Conservation (phyloP, 2,888 invertebrate genomes). For the Phania funesta region DNA sequence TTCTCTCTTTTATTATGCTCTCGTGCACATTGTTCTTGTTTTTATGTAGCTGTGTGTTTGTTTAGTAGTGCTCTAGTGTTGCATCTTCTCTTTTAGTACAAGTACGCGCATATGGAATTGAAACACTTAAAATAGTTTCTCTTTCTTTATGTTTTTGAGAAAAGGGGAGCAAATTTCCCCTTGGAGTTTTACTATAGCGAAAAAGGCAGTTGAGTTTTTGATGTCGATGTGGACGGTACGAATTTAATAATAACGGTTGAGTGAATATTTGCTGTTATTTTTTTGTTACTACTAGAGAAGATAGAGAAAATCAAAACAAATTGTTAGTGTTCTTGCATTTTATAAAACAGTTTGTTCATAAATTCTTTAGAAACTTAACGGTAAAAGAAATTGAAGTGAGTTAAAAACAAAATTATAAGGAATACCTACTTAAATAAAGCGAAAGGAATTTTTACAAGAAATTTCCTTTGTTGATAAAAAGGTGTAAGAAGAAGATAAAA, state of each 20-base stretch:
- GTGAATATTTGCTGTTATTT: background rate
- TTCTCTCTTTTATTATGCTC: slow-evolving; percentile 1
- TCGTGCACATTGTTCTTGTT: background rate
- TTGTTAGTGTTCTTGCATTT: slow-evolving; percentile 10
- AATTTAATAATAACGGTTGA: slow-evolving; percentile 38
- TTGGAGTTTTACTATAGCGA: slow-evolving; percentile 54
- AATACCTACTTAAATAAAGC: background rate
- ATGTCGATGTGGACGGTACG: slow-evolving; percentile 58
- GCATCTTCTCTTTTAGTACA: background rate
- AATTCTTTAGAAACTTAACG: slow-evolving; percentile 20
- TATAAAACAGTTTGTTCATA: slow-evolving; percentile 15
- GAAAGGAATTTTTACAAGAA: slow-evolving; percentile 35
- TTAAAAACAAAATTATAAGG: background rate
- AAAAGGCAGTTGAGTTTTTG: slow-evolving; percentile 62
- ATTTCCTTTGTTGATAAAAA: slow-evolving; percentile 10
- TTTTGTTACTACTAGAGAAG: slow-evolving; percentile 7
- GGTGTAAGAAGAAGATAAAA: slow-evolving; percentile 7
- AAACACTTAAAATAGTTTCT: slow-evolving; percentile 29
- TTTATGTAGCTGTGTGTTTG: background rate
- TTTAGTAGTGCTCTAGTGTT: slow-evolving; percentile 6
- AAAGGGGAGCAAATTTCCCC: slow-evolving; percentile 66
- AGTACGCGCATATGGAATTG: slow-evolving; percentile 54
- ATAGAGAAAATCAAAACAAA: slow-evolving; percentile 39
- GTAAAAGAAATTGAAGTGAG: background rate
- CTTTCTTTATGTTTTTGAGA: background rate